Conservation (phyloP, 2,113 vertebrate genomes). For the Panthera uncia region DNA sequence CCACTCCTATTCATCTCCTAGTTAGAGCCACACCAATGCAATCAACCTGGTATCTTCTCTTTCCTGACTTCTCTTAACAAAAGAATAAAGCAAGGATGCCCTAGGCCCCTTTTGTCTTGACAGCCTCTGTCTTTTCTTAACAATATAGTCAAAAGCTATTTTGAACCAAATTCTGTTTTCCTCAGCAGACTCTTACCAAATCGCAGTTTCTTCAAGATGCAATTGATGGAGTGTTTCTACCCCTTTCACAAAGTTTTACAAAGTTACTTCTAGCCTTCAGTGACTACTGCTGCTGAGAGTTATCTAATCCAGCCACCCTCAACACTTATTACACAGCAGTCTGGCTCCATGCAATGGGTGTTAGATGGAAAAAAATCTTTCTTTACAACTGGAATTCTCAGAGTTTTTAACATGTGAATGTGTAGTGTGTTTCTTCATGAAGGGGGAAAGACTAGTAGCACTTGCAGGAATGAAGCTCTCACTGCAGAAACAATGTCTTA, state of each 20-base stretch:
- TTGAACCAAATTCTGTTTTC: conserved; percentile 22
- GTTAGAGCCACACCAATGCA: neutral
- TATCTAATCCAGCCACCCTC: neutral
- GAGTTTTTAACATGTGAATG: neutral
- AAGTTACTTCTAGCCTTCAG: neutral
- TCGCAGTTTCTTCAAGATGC: conserved; percentile 8
- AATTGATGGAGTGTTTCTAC: neutral
- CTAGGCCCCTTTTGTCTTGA: neutral
- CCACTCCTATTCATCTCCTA: neutral
- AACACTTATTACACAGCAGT: neutral
- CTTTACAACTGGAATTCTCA: neutral
- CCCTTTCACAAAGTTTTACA: conserved; percentile 22
- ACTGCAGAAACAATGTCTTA: neutral
- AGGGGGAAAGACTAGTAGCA: neutral
- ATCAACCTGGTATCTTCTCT: neutral
- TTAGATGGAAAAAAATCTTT: neutral
- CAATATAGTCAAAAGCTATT: neutral
- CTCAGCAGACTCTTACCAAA: conserved; percentile 29
- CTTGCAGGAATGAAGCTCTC: neutral
- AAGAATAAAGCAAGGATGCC: neutral
- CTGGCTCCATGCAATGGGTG: neutral
- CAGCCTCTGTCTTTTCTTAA: neutral
- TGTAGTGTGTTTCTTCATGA: neutral
- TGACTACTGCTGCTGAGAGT: neutral
- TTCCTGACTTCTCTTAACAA: neutral